Evolutionary conservation across 2,113 vertebrate species (phyloP).

Genomic region (Okapia johnstoni): DNA sequence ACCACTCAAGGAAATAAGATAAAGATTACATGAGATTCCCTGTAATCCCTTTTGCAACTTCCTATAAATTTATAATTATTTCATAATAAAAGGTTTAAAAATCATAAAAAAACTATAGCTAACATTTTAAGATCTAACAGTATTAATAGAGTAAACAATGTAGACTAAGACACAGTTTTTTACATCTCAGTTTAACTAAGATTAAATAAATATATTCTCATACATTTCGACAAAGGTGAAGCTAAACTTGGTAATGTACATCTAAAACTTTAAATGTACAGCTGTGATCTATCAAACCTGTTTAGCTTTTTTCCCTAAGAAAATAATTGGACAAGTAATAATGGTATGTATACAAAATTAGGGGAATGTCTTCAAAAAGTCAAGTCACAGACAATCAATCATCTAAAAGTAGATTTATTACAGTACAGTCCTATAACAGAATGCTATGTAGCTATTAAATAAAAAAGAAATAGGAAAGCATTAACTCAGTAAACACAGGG

Average conservation of each 20-base stretch:
- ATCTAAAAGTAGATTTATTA: background rate
- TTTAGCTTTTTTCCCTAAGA: background rate
- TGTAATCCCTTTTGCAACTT: background rate
- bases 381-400: background rate
- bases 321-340: slow-evolving; percentile 15
- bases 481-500: background rate
- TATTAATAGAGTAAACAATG: slow-evolving; percentile 27
- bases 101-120: background rate
- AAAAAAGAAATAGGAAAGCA: background rate
- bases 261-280: slow-evolving; percentile 1
- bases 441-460: background rate
- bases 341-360: background rate
- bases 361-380: slow-evolving; percentile 14
- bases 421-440: background rate
- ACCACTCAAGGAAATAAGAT: background rate
- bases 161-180: background rate
- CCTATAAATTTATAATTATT: background rate
- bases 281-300: slow-evolving; percentile 3
- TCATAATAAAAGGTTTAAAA: background rate
- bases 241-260: background rate
- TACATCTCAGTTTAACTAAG: slow-evolving; percentile 21
- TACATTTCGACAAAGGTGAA: background rate
- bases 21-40: background rate
- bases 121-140: background rate
- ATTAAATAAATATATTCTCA: background rate